A percentile compares a stretch with the other conserved stretches of the same genome.
phyloP scores from a whole-genome alignment of 1,140 invertebrate genomes.

The Drosophila funebris region DNA sequence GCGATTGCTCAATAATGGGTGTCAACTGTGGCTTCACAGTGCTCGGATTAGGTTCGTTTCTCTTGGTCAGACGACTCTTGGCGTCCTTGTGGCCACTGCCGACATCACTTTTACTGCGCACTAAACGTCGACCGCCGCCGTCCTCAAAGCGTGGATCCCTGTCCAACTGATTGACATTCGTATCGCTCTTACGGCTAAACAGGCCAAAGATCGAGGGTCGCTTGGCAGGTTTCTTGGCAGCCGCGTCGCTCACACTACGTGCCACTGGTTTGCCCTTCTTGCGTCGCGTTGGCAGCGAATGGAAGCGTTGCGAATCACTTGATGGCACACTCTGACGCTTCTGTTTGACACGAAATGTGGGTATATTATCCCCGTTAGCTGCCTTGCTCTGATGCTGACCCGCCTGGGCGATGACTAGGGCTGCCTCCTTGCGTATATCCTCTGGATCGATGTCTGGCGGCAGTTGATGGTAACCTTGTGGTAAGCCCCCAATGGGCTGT shows the following conservation, averaged over 20 bases:
- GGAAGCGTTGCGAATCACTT: slow-evolving; percentile 63
- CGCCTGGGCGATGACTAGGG: slow-evolving; percentile 77
- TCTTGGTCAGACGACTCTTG: background rate
- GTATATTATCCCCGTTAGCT: slow-evolving; percentile 77
- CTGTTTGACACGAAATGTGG: slow-evolving; percentile 64
- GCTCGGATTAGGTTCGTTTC: slow-evolving; percentile 4
- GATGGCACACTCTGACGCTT: slow-evolving; percentile 62
- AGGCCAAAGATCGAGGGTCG: slow-evolving; percentile 86
- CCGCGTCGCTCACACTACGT: slow-evolving; percentile 85
- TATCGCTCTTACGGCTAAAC: slow-evolving; percentile 84
- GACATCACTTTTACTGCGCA: slow-evolving; percentile 89
- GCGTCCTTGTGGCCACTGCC: slow-evolving; percentile 66
- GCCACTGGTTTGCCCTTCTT: slow-evolving; percentile 78
- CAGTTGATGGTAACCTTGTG: slow-evolving; percentile 70
- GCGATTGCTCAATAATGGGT: slow-evolving; percentile 89
- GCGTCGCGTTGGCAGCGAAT: slow-evolving; percentile 75
- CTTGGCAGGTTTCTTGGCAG: slow-evolving; percentile 79
- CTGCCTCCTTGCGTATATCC: slow-evolving; percentile 81
- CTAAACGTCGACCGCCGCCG: slow-evolving; percentile 68
- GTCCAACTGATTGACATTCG: slow-evolving; percentile 65
- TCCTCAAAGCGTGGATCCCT: slow-evolving; percentile 76
- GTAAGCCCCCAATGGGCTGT: slow-evolving; percentile 44
- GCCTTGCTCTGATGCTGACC: slow-evolving; percentile 81
- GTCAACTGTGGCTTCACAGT: slow-evolving; percentile 86
- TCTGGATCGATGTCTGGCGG: slow-evolving; percentile 77